A percentile compares a stretch with the other conserved stretches of the same genome.
These are phyloP conservation scores for Limenitis camilla DNA, from an alignment of 2,888 invertebrate species.

Conservation along the genomic window DNA sequence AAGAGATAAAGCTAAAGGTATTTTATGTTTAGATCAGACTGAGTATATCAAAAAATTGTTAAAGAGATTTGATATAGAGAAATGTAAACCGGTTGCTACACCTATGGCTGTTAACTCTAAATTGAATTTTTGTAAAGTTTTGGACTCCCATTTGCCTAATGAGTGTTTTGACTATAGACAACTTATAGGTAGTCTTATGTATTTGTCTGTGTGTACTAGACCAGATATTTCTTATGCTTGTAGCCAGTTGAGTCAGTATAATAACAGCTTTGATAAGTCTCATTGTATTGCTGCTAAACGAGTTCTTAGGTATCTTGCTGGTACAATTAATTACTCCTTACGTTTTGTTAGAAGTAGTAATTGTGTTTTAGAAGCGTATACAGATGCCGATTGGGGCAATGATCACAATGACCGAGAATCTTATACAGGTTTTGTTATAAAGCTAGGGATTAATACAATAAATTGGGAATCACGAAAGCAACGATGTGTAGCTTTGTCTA, in stretches of 20 bases:
- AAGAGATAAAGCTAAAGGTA: conserved; percentile 2
- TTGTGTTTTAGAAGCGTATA: neutral
- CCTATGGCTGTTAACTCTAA: conserved; percentile 1
- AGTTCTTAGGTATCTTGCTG: neutral
- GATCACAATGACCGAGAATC: neutral
- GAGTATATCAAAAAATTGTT: conserved; percentile 5
- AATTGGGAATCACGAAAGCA: neutral
- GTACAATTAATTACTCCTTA: neutral
- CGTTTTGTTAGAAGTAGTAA: neutral
- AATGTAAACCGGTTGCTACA: conserved; percentile 7
- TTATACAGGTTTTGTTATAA: neutral
- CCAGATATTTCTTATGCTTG: conserved; percentile 3
- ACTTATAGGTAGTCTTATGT: neutral
- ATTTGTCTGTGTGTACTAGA: neutral
- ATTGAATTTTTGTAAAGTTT: conserved; percentile 4
- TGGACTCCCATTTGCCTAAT: conserved; percentile 3
- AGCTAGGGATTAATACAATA: neutral
- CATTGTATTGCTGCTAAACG: neutral
- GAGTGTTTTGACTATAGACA: conserved; percentile 4
- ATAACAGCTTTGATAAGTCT: neutral
- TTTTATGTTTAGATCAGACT: conserved; percentile 1
- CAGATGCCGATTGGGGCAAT: neutral
- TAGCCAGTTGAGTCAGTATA: neutral
- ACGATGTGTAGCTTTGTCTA: neutral
- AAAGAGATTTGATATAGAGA: neutral